A percentile compares a stretch with the other conserved stretches of the same genome.
These are phyloP conservation scores for Nezara viridula DNA, from an alignment of 2,888 invertebrate genomes.

Conservation along the genomic window DNA sequence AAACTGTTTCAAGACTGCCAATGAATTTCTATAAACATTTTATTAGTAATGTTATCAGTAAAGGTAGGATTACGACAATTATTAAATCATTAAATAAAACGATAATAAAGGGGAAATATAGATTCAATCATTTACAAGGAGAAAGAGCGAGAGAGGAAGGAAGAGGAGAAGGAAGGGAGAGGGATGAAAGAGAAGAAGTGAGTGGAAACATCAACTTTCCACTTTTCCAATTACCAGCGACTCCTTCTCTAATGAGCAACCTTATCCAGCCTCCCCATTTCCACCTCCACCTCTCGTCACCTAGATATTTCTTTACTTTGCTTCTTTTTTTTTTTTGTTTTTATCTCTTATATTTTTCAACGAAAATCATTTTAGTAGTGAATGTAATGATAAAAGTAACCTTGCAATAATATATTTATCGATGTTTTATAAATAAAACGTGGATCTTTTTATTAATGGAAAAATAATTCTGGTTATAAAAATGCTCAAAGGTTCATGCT, in stretches of 20 bases:
- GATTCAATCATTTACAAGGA: neutral
- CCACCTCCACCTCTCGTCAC: slow-evolving; percentile 43
- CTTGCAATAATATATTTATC: neutral
- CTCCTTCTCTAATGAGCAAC: slow-evolving; percentile 44
- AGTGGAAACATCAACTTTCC: slow-evolving; percentile 46
- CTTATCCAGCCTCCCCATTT: slow-evolving; percentile 38
- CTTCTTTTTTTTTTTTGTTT: neutral
- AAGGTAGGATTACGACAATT: neutral
- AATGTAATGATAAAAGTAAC: neutral
- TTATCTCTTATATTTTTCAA: neutral
- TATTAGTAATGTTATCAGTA: too few relatives aligned
- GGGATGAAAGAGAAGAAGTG: slow-evolving; percentile 30
- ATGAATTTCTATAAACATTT: too few relatives aligned
- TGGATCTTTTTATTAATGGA: neutral
- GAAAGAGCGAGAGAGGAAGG: neutral
- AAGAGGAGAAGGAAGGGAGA: neutral
- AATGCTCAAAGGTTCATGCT: neutral
- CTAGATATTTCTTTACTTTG: slow-evolving; percentile 29
- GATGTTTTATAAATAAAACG: neutral
- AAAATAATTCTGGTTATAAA: neutral
- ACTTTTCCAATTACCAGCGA: slow-evolving; percentile 47
- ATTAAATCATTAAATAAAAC: neutral
- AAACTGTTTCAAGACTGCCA: too few relatives aligned
- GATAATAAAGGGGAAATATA: neutral
- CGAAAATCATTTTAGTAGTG: neutral